A percentile compares a stretch with the other conserved stretches of the same genome.
Evolutionary conservation across 2,113 vertebrate species (phyloP).

Genomic region (Hyla sarda): DNA sequence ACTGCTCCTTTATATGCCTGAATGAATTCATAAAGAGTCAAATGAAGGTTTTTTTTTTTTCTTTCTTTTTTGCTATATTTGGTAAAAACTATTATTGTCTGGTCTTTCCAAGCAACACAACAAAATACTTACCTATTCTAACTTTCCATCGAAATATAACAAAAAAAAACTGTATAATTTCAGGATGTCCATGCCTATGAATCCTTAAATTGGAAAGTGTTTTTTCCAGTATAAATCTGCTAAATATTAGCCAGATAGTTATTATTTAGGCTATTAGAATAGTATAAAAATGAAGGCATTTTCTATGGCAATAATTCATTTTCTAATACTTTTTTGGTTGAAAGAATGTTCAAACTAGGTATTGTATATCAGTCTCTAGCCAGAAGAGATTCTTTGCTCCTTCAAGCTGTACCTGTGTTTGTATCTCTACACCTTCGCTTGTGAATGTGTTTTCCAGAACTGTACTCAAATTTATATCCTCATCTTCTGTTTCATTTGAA

Average conservation of each 20-base stretch:
- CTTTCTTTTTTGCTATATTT: too few species aligned
- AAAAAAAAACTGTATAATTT: too few species aligned
- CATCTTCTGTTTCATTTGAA: constrained; percentile 48
- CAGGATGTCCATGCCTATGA: too few species aligned
- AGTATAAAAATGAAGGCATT: too few species aligned
- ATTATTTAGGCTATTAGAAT: neutral
- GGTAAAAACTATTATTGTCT: too few species aligned
- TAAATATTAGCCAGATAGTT: neutral
- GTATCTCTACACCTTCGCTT: neutral
- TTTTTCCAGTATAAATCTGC: neutral
- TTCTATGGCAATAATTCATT: too few species aligned
- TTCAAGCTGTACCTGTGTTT: constrained; percentile 23
- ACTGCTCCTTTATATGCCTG: too few species aligned
- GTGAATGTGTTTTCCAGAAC: neutral
- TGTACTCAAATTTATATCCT: constrained; percentile 8
- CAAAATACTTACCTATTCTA: too few species aligned
- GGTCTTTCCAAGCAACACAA: too few species aligned
- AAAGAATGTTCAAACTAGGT: neutral
- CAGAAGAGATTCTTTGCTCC: neutral
- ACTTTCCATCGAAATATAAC: too few species aligned
- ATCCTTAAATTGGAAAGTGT: neutral
- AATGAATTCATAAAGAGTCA: too few species aligned
- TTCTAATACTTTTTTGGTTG: neutral
- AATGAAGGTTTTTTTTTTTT: too few species aligned
- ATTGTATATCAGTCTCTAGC: neutral